phyloP scores from a whole-genome alignment of 2,888 invertebrate species.

The Congeria kusceri region DNA sequence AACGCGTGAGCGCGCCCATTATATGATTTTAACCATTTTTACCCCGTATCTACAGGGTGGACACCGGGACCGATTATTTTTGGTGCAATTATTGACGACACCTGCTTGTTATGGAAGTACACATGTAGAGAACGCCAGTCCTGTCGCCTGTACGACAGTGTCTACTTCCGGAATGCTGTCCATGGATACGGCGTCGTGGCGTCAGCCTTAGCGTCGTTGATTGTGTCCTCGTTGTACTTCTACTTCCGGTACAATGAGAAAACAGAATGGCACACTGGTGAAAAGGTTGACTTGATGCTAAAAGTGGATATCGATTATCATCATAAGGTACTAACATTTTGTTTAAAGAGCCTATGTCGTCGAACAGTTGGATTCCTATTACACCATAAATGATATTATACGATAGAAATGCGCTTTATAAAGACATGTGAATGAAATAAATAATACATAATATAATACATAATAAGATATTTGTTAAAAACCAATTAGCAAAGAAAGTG shows the following conservation, averaged over 20 bases:
- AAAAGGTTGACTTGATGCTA: neutral
- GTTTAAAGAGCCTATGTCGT: too few species aligned
- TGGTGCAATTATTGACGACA: conserved; percentile 48
- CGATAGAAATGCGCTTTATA: too few species aligned
- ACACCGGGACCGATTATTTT: conserved; percentile 62
- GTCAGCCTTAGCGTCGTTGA: conserved; percentile 1
- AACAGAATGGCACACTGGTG: conserved; percentile 23
- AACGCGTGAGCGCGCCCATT: too few species aligned
- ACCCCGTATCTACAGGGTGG: conserved; percentile 48
- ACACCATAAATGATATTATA: too few species aligned
- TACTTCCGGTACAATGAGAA: conserved; percentile 36
- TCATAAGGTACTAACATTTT: too few species aligned
- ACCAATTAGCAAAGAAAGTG: too few species aligned
- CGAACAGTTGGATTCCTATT: too few species aligned
- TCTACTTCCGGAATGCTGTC: conserved; percentile 46
- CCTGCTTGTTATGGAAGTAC: conserved; percentile 56
- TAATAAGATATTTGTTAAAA: too few species aligned
- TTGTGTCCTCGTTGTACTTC: conserved; percentile 16
- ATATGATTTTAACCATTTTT: too few species aligned
- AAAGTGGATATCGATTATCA: too few species aligned
- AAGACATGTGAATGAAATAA: too few species aligned
- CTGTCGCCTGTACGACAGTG: conserved; percentile 53
- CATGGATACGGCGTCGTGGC: conserved; percentile 34
- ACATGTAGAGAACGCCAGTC: conserved; percentile 56
- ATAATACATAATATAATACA: too few species aligned